Percentiles rank a stretch among this genome's conserved stretches.
These are phyloP conservation scores for Procavia capensis DNA, from an alignment of 2,113 vertebrate species.

Conservation along the genomic window DNA sequence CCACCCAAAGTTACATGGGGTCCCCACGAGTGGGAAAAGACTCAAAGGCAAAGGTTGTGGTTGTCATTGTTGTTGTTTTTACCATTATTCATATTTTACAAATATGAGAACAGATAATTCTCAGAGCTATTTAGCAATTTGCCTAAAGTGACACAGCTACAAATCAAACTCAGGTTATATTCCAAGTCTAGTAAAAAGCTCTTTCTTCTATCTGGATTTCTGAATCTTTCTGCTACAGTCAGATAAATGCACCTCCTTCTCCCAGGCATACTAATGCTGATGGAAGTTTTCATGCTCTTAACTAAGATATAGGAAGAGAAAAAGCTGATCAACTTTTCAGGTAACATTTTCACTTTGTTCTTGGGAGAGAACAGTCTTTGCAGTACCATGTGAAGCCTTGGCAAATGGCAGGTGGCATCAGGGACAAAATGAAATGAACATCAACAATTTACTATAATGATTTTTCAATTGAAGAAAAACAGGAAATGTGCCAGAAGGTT, in stretches of 20 bases:
- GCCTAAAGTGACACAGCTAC: not conserved
- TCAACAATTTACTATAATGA: constrained; percentile 68
- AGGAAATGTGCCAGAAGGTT: constrained; percentile 74
- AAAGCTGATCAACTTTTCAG: not conserved
- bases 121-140: not conserved
- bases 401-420: constrained; percentile 62
- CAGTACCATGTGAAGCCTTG: not conserved
- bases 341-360: constrained; percentile 15
- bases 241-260: not conserved
- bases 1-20: not conserved
- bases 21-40: not conserved
- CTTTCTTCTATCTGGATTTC: not conserved
- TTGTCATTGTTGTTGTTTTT: not conserved
- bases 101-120: not conserved
- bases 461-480: constrained; percentile 69
- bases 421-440: not conserved
- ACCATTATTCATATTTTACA: not conserved
- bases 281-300: not conserved
- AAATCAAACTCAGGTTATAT: not conserved
- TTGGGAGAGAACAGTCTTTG: not conserved
- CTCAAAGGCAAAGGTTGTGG: not conserved
- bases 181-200: not conserved
- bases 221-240: not conserved
- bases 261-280: not conserved
- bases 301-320: not conserved